These are phyloP conservation scores for Leucophenga varia DNA, from an alignment of 1,140 invertebrate species.

Conservation along the genomic window DNA sequence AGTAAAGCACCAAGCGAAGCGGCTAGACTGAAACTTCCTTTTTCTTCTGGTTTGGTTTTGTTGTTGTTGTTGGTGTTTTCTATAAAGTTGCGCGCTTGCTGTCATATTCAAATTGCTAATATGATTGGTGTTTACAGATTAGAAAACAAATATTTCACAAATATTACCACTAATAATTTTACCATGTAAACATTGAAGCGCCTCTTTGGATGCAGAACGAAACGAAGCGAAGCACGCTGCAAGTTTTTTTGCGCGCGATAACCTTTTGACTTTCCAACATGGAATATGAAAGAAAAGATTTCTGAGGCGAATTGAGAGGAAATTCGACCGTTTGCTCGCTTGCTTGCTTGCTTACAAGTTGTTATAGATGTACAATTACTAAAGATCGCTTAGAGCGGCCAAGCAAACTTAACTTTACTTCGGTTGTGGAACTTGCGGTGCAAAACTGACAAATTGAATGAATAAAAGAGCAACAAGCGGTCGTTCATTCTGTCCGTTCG, in stretches of 20 bases:
- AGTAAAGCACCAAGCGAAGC: conserved; percentile 2
- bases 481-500: conserved; percentile 20
- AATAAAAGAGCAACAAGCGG: conserved; percentile 57
- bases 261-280: conserved; percentile 57
- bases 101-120: conserved; percentile 57
- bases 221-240: conserved; percentile 43
- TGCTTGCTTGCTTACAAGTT: no score
- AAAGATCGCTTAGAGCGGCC: no score
- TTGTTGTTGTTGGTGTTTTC: conserved; percentile 11
- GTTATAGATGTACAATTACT: no score
- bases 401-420: no score
- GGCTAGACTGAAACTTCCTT: neutral
- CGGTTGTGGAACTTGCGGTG: no score
- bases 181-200: conserved; percentile 11
- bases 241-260: conserved; percentile 48
- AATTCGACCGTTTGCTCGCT: no score
- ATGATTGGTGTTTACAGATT: conserved; percentile 57
- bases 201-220: no score
- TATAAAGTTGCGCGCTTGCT: conserved; percentile 12
- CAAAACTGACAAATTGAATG: conserved; percentile 57
- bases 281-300: no score
- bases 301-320: no score
- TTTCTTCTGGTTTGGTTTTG: conserved; percentile 20
- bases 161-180: conserved; percentile 56
- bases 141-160: conserved; percentile 57